Evolutionary conservation across 1,140 invertebrate genomes (phyloP).

Genomic region (Zaprionus lachaisei): DNA sequence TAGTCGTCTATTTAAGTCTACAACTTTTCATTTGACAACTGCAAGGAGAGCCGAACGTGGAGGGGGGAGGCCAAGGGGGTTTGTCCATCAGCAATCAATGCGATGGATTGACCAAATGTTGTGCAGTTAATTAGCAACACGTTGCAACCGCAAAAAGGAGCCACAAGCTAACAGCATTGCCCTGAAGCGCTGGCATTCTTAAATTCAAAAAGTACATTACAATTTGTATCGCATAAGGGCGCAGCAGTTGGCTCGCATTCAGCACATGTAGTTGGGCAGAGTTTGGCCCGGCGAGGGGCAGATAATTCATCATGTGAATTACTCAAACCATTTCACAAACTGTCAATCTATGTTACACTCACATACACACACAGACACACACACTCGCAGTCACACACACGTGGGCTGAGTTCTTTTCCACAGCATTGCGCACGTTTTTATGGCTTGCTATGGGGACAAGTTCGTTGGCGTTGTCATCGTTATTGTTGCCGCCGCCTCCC

Average conservation of each 20-base stretch:
- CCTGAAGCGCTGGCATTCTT: slow-evolving; percentile 30
- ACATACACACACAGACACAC: slow-evolving; percentile 14
- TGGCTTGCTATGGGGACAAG: slow-evolving; percentile 58
- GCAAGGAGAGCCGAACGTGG: not conserved
- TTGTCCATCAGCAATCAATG: slow-evolving; percentile 47
- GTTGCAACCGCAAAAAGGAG: slow-evolving; percentile 3
- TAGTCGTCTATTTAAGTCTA: slow-evolving; percentile 63
- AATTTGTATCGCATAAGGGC: not conserved
- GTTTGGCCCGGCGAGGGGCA: slow-evolving; percentile 11
- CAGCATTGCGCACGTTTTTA: slow-evolving; percentile 57
- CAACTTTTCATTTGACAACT: slow-evolving; percentile 69
- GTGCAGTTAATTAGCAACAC: slow-evolving; percentile 65
- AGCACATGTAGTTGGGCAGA: not conserved
- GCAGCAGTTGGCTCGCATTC: slow-evolving; percentile 15
- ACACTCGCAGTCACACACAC: slow-evolving; percentile 11
- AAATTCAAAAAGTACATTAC: slow-evolving; percentile 18
- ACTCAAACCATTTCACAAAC: slow-evolving; percentile 75
- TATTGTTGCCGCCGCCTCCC: not conserved
- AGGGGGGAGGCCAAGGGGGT: not conserved
- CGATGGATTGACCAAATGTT: slow-evolving; percentile 62
- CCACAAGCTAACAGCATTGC: slow-evolving; percentile 17
- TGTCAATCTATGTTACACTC: slow-evolving; percentile 67
- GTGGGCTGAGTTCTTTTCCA: slow-evolving; percentile 29
- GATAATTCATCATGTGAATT: slow-evolving; percentile 74
- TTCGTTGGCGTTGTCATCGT: slow-evolving; percentile 36